Evolutionary conservation across 1,140 invertebrate genomes (phyloP).

Genomic region (Drosophila teissieri): DNA sequence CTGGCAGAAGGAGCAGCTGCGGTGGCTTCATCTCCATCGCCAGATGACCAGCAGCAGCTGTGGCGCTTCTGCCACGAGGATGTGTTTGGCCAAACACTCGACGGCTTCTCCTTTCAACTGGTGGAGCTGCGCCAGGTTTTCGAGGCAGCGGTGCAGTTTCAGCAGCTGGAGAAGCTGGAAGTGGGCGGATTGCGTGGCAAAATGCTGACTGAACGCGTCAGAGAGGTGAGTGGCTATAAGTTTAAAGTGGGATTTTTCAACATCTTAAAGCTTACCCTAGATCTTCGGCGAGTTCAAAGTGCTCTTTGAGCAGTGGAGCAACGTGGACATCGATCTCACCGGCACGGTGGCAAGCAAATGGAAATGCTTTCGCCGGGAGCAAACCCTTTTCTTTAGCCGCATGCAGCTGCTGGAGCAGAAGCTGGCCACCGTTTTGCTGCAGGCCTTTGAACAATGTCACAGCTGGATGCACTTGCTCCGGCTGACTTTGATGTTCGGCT

Average conservation of each 20-base stretch:
- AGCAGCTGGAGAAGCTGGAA: conserved; percentile 93
- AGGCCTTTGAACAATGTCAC: conserved; percentile 90
- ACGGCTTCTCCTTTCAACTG: conserved; percentile 87
- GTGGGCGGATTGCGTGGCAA: conserved; percentile 90
- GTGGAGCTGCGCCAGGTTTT: conserved; percentile 87
- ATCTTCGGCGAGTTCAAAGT: conserved; percentile 88
- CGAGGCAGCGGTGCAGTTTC: conserved; percentile 90
- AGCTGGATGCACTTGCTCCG: conserved; percentile 88
- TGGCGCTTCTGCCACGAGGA: conserved; percentile 90
- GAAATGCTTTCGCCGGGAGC: conserved; percentile 87
- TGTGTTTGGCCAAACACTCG: conserved; percentile 88
- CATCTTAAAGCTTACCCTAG: conserved; percentile 21
- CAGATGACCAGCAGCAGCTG: conserved; percentile 72
- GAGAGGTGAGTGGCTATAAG: conserved; percentile 80
- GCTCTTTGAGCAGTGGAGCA: conserved; percentile 88
- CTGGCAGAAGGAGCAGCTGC: conserved; percentile 35
- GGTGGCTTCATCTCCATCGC: conserved; percentile 24
- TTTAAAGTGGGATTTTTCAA: not conserved
- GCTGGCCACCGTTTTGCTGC: conserved; percentile 89
- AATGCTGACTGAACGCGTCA: conserved; percentile 85
- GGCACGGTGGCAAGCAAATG: conserved; percentile 79
- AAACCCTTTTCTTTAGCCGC: conserved; percentile 85
- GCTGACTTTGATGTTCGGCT: conserved; percentile 72
- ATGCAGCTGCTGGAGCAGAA: conserved; percentile 88
- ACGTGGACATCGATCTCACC: conserved; percentile 85